A percentile compares a stretch with the other conserved stretches of the same genome.
phyloP scores from a whole-genome alignment of 2,113 vertebrate species.

The Dipodomys merriami region DNA sequence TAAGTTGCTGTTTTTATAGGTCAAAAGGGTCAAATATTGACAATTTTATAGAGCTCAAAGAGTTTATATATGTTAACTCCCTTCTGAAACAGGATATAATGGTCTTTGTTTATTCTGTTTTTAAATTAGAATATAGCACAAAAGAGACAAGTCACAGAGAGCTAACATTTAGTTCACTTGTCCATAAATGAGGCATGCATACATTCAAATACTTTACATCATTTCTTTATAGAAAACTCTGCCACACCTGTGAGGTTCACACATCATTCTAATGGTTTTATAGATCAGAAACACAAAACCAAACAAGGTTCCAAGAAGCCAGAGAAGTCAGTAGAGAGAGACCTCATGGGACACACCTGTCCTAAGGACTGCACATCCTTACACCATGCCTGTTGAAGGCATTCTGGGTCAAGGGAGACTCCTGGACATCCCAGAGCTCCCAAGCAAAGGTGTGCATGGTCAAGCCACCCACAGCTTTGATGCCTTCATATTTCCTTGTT shows the following conservation, averaged over 20 bases:
- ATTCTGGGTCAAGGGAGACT: background rate
- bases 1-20: background rate
- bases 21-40: constrained; percentile 1
- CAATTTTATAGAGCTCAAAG: background rate
- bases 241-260: background rate
- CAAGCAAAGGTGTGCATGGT: accelerated
- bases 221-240: background rate
- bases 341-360: background rate
- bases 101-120: background rate
- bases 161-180: background rate
- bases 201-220: background rate
- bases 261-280: background rate
- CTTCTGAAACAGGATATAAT: background rate
- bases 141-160: background rate
- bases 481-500: background rate
- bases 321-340: no score
- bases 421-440: background rate
- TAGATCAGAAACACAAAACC: background rate
- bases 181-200: background rate
- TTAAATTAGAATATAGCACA: background rate
- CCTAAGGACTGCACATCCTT: background rate
- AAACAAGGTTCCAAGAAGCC: background rate
- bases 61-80: background rate
- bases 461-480: background rate
- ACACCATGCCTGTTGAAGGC: background rate